phyloP scores from a whole-genome alignment of 2,888 invertebrate genomes.

The Dermolepida albohirtum region DNA sequence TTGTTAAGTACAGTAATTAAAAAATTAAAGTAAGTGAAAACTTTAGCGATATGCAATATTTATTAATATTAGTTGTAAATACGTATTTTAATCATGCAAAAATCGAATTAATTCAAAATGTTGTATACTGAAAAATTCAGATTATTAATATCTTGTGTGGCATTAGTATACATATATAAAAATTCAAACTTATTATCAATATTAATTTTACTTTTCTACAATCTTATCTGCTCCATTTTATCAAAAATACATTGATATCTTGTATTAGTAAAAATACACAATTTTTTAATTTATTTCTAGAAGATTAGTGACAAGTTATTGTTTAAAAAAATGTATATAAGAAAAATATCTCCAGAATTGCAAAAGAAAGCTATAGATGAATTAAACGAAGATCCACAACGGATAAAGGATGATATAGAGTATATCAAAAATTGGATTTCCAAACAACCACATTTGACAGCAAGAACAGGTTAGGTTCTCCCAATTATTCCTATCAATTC shows the following conservation, averaged over 20 bases:
- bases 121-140: too few species aligned
- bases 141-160: too few species aligned
- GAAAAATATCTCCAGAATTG: slow-evolving; percentile 62
- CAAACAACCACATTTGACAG: slow-evolving; percentile 70
- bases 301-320: background rate
- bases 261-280: background rate
- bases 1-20: too few species aligned
- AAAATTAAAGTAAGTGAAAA: too few species aligned
- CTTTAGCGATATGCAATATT: too few species aligned
- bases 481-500: background rate
- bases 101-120: too few species aligned
- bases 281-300: background rate
- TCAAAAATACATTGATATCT: background rate
- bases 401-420: slow-evolving; percentile 66
- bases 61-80: too few species aligned
- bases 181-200: too few species aligned
- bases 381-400: slow-evolving; percentile 67
- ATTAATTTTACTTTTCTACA: too few species aligned
- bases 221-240: too few species aligned
- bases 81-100: too few species aligned
- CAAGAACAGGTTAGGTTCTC: slow-evolving; percentile 67
- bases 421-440: slow-evolving; percentile 70
- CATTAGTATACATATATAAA: too few species aligned
- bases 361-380: slow-evolving; percentile 67
- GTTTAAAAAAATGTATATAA: slow-evolving; percentile 24